phyloP scores from a whole-genome alignment of 35 echinoderm and acorn worm genomes.

The Diadema setosum region DNA sequence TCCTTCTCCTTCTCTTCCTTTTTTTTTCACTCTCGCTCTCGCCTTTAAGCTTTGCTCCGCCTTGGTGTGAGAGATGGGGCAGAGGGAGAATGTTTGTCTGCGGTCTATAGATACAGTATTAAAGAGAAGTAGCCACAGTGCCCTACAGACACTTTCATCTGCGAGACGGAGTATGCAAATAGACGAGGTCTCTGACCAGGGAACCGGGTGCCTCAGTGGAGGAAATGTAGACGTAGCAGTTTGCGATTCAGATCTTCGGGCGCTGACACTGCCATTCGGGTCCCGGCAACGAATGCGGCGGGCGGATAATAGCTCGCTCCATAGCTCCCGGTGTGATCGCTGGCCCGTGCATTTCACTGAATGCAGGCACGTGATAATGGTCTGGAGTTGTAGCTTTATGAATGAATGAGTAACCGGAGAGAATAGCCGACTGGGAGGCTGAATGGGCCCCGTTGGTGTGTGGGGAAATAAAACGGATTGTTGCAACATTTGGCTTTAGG shows the following conservation, averaged over 20 bases:
- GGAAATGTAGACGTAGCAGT: slow-evolving; percentile 28
- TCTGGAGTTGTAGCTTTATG: slow-evolving; percentile 13
- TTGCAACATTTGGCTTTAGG: slow-evolving; percentile 27
- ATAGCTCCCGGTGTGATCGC: slow-evolving; percentile 1
- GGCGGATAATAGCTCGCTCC: not conserved
- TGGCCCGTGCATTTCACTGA: not conserved
- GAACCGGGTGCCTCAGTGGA: not conserved
- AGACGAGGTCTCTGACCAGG: not conserved
- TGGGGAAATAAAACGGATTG: not conserved
- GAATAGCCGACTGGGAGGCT: not conserved
- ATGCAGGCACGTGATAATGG: not conserved
- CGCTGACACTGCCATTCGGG: not conserved
- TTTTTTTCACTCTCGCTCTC: not conserved
- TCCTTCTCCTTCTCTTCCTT: not conserved
- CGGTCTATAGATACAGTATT: not conserved
- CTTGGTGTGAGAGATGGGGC: not conserved
- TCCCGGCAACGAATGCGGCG: not conserved
- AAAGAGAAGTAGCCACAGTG: not conserved
- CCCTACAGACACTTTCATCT: slow-evolving; percentile 21
- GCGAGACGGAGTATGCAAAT: not conserved
- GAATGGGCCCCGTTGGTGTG: not conserved
- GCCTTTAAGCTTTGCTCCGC: not conserved
- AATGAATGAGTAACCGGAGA: not conserved
- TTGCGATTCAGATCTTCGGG: slow-evolving; percentile 20
- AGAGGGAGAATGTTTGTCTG: not conserved